Base-by-base conservation (phyloP, 1,140 invertebrate species). In the Apis cerana region DNA sequence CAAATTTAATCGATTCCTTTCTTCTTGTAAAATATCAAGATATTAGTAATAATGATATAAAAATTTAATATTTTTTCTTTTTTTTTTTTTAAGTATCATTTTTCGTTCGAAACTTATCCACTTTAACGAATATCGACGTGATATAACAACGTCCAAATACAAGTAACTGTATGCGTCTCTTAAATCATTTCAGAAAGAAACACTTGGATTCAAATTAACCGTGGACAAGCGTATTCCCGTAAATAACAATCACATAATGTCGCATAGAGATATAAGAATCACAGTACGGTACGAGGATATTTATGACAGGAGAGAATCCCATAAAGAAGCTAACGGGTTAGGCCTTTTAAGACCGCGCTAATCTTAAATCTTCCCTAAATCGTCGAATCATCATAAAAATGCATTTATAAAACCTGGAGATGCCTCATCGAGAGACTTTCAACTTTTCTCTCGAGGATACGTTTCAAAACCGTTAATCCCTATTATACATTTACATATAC, bases 351-450 rank as follows among this genome's bases (percentile, higher is more conserved):
- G 52, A 10, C 27, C 52, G 23, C 27, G 52, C 13, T 68, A 56
- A 58, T 77, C 75, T 77, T 77, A 43, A 56, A 77, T 77, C 75
- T 77, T 33, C 52, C 52, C 52, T 3, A 67, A 77, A 77, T 21
- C 75, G 52, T 56, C 23, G 61, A 62, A 76, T 76, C 75, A 61
- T 56, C 77, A 79, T 79, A 79, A 71, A 79, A 62, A 79, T 71
- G 17, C n/a, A 61, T 33, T 79, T 59, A 71, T 15, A 52, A 33
- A 59, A 23, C 56, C 43, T 61, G 54, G 56, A 71, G 56, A 23
- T 23, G 17, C 23, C n/a, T 15, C 7, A 1, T 9, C 12, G 33
- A 33, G 33, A 43, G 13, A 59, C 23, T 2, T 70, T 7, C 0
- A 61, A 43, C 43, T 23, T 70, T n/a, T 27, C 65, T 15, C 27